Percentiles rank a stretch among this genome's conserved stretches.
These are phyloP conservation scores for Calypte anna DNA, from an alignment of 2,113 vertebrate genomes.

Conservation along the genomic window DNA sequence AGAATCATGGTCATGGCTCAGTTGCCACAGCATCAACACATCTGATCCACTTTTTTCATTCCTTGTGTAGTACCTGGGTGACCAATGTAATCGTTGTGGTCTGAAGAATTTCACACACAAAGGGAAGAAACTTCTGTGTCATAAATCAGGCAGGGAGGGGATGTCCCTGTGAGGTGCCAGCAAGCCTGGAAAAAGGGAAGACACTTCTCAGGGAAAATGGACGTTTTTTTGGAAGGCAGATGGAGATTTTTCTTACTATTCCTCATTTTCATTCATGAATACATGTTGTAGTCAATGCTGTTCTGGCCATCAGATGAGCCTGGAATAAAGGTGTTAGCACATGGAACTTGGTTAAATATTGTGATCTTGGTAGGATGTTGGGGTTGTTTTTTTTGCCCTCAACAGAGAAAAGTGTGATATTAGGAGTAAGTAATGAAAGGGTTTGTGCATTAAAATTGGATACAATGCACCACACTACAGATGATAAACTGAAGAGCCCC, in stretches of 20 bases:
- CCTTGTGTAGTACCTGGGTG: background rate
- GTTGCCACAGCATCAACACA: background rate
- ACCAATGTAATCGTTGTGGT: background rate
- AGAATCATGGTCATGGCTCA: background rate
- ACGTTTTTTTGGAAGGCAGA: rapidly evolving
- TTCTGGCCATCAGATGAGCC: background rate
- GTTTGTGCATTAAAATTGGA: background rate
- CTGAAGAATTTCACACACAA: background rate
- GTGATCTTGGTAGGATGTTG: background rate
- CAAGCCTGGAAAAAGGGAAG: background rate
- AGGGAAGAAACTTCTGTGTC: background rate
- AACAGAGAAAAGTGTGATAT: background rate
- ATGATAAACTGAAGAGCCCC: background rate
- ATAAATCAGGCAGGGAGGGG: background rate
- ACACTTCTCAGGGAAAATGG: background rate
- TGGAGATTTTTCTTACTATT: background rate
- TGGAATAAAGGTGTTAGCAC: background rate
- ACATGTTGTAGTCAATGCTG: rapidly evolving
- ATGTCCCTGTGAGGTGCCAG: background rate
- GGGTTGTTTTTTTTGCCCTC: rapidly evolving
- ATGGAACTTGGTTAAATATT: background rate
- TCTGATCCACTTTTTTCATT: background rate
- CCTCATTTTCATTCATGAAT: background rate
- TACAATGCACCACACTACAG: background rate
- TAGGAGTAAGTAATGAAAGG: background rate